A percentile compares a stretch with the other conserved stretches of the same genome.
Conservation (phyloP, 2,797 vertebrate species). For the Phoxinus dragarum region DNA sequence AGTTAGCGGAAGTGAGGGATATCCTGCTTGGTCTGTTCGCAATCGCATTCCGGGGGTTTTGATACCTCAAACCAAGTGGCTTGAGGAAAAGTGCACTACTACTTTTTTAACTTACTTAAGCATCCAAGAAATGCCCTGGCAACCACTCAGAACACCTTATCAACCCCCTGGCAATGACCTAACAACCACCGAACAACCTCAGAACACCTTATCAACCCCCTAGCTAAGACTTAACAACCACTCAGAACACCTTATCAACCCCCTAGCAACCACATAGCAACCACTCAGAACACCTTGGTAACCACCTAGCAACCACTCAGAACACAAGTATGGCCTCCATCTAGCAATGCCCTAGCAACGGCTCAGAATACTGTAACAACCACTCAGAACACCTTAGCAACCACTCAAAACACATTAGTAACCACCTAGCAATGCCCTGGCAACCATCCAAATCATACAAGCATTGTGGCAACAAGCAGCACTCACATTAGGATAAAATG, state of each 20-base stretch:
- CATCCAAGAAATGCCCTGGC: not conserved
- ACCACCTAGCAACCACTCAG: not conserved
- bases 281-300: too few species aligned
- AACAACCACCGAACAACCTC: too few species aligned
- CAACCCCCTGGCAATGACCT: too few species aligned
- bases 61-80: not conserved
- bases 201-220: too few species aligned
- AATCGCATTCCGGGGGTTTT: not conserved
- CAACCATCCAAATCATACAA: not conserved
- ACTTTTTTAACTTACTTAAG: not conserved
- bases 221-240: too few species aligned
- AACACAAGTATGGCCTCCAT: not conserved
- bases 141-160: not conserved
- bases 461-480: not conserved
- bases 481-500: not conserved
- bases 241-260: too few species aligned
- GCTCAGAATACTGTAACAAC: not conserved
- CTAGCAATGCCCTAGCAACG: too few species aligned
- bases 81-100: not conserved
- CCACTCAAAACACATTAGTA: not conserved
- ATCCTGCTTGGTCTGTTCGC: not conserved
- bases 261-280: too few species aligned
- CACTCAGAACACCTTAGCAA: not conserved
- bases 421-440: not conserved
- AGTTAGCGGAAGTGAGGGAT: not conserved